These are phyloP conservation scores for Cryptoprocta ferox DNA, from an alignment of 2,797 vertebrate species.

Conservation along the genomic window DNA sequence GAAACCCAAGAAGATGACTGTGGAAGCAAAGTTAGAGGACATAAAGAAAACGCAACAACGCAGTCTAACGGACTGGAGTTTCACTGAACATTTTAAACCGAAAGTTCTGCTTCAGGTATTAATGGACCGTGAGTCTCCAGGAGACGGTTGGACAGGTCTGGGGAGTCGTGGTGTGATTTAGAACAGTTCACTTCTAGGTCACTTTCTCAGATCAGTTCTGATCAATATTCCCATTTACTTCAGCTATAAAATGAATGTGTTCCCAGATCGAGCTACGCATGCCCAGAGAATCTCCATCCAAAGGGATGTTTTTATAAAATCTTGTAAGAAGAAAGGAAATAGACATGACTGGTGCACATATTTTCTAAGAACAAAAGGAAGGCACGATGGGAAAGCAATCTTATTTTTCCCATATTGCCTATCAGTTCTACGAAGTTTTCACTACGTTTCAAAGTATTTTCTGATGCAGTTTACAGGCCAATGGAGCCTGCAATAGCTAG, in stretches of 20 bases:
- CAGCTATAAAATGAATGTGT: slow-evolving; percentile 34
- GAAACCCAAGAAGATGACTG: slow-evolving; percentile 70
- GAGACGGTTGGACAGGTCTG: not conserved
- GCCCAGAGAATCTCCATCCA: not conserved
- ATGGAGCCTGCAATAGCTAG: not conserved
- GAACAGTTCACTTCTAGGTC: slow-evolving; percentile 25
- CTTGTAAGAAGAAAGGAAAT: slow-evolving; percentile 3
- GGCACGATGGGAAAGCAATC: not conserved
- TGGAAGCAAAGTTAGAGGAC: slow-evolving; percentile 83
- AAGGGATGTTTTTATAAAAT: slow-evolving; percentile 8
- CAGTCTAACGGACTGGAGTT: slow-evolving; percentile 91
- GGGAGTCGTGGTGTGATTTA: not conserved
- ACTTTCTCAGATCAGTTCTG: slow-evolving; percentile 11
- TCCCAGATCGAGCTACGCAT: not conserved
- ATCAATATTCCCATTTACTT: slow-evolving; percentile 21
- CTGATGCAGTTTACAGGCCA: not conserved
- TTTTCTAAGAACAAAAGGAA: not conserved
- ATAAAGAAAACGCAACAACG: slow-evolving; percentile 89
- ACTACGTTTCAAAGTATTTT: not conserved
- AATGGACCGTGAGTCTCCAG: slow-evolving; percentile 39
- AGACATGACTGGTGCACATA: not conserved
- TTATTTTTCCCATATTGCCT: not conserved
- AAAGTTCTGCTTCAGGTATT: slow-evolving; percentile 92
- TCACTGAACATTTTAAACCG: slow-evolving; percentile 90
- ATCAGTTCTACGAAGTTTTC: not conserved